phyloP scores from a whole-genome alignment of 1,140 invertebrate species.

The Papilio dardanus region DNA sequence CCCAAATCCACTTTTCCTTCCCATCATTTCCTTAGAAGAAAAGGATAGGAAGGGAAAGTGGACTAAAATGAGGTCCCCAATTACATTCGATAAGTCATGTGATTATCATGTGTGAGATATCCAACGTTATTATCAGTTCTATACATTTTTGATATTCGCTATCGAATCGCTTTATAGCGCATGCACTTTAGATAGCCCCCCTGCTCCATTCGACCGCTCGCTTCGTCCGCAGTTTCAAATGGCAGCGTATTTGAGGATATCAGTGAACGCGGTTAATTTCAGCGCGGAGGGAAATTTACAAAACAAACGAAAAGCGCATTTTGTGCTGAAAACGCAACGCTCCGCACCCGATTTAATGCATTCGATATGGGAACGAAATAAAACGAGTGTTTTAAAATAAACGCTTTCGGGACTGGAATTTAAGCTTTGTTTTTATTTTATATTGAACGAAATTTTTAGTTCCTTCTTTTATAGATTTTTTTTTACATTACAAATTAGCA shows the following conservation, averaged over 20 bases:
- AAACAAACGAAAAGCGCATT: constrained; percentile 31
- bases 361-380: constrained; percentile 13
- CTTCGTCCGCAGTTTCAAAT: constrained; percentile 23
- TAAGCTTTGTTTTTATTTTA: neutral
- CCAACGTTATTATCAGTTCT: no score
- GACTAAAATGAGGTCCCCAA: no score
- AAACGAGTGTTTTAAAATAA: constrained; percentile 22
- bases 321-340: constrained; percentile 18
- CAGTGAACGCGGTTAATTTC: constrained; percentile 33
- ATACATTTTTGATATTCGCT: no score
- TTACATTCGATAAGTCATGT: no score
- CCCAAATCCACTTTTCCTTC: no score
- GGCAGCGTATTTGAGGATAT: constrained; percentile 30
- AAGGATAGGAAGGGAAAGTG: no score
- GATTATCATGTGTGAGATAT: no score
- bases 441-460: neutral
- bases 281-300: constrained; percentile 23
- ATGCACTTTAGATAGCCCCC: no score
- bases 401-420: neutral
- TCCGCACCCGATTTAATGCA: constrained; percentile 20
- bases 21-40: no score
- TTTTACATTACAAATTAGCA: neutral
- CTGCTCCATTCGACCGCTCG: constrained; percentile 9
- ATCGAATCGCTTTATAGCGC: no score
- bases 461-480: neutral